Conservation (phyloP, 2,797 vertebrate genomes). For the Nyctibius grandis region DNA sequence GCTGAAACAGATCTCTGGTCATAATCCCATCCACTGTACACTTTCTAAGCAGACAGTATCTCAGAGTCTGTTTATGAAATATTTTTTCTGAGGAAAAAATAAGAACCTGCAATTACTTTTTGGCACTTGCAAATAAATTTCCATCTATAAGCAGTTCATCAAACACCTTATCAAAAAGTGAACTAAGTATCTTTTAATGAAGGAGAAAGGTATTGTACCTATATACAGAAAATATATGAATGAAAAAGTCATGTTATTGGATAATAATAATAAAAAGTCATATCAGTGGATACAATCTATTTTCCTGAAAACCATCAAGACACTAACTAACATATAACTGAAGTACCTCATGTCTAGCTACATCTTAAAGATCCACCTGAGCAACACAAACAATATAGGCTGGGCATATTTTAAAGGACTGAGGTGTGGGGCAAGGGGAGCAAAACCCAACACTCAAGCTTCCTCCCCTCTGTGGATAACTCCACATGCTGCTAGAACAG, state of each 20-base stretch:
- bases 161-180: background rate
- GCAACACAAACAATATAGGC: background rate
- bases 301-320: background rate
- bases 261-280: too few relatives aligned
- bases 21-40: background rate
- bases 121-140: background rate
- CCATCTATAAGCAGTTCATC: background rate
- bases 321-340: background rate
- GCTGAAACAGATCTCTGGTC: background rate
- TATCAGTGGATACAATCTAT: background rate
- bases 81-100: background rate
- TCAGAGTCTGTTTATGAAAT: background rate
- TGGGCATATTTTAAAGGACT: background rate
- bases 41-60: background rate
- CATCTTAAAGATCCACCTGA: background rate
- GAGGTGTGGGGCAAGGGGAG: background rate
- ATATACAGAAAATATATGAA: background rate
- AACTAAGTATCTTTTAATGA: background rate
- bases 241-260: background rate
- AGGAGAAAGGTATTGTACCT: background rate
- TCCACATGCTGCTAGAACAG: background rate
- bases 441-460: background rate
- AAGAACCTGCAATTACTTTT: background rate
- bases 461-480: background rate
- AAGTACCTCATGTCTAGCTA: background rate